These are phyloP conservation scores for Halictus ligatus DNA, from an alignment of 2,888 invertebrate genomes.

Conservation along the genomic window DNA sequence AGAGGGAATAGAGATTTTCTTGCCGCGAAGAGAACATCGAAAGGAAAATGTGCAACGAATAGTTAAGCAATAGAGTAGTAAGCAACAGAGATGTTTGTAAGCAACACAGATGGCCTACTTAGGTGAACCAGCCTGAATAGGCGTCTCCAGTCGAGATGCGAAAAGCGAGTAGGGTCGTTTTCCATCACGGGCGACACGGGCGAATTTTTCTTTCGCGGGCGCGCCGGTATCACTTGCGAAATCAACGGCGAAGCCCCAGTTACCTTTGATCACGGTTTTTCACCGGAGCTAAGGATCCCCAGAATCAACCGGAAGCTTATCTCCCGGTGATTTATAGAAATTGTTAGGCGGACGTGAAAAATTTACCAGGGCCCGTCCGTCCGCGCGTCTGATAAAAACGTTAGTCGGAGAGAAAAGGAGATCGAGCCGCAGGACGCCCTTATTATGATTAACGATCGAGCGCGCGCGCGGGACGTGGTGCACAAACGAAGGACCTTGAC, in stretches of 20 bases:
- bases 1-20: too few relatives aligned
- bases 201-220: not conserved
- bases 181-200: not conserved
- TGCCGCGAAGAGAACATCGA: too few relatives aligned
- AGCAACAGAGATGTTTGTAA: too few relatives aligned
- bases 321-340: constrained; percentile 21
- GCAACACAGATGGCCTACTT: not conserved
- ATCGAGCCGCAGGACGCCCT: constrained; percentile 15
- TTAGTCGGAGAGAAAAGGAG: not conserved
- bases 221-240: not conserved
- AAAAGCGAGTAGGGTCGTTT: not conserved
- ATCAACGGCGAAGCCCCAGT: constrained; percentile 21
- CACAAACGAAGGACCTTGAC: constrained; percentile 44
- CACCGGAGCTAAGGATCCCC: not conserved
- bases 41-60: too few relatives aligned
- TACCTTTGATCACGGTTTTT: not conserved
- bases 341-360: constrained; percentile 7
- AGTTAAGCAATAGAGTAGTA: too few relatives aligned
- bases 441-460: constrained; percentile 55
- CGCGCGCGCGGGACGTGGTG: constrained; percentile 26
- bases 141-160: not conserved
- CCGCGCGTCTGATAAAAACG: constrained; percentile 22
- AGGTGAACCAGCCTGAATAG: not conserved
- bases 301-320: constrained; percentile 12
- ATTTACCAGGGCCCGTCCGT: constrained; percentile 14